Evolutionary conservation across 2,113 vertebrate genomes (phyloP).

Genomic region (Pionites leucogaster): DNA sequence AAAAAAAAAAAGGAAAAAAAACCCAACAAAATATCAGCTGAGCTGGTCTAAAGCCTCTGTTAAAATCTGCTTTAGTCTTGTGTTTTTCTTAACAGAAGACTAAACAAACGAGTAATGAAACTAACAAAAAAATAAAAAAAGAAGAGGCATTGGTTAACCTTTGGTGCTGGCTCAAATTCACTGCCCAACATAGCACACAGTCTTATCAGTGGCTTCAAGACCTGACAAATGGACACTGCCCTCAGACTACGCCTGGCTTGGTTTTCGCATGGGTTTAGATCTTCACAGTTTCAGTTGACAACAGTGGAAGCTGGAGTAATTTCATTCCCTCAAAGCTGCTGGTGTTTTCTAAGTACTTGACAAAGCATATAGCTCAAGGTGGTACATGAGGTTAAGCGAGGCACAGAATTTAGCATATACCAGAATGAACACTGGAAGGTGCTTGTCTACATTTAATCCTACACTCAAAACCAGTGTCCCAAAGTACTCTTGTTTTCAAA

Average conservation of each 20-base stretch:
- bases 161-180: background rate
- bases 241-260: background rate
- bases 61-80: background rate
- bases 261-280: background rate
- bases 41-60: background rate
- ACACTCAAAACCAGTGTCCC: background rate
- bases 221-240: background rate
- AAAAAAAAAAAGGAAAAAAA: background rate
- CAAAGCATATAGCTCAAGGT: background rate
- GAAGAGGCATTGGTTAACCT: background rate
- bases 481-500: background rate
- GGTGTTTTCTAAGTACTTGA: background rate
- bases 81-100: background rate
- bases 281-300: background rate
- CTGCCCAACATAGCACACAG: background rate
- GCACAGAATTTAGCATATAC: background rate
- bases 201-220: background rate
- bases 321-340: background rate
- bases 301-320: background rate
- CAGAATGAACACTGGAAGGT: rapidly evolving
- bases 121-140: background rate
- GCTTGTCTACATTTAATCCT: background rate
- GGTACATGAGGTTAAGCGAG: background rate
- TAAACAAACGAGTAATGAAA: background rate
- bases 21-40: background rate